Evolutionary conservation across 2,888 invertebrate genomes (phyloP), one percentile per base, ranked within the genome.

Genomic region (Ophion ellenae): DNA sequence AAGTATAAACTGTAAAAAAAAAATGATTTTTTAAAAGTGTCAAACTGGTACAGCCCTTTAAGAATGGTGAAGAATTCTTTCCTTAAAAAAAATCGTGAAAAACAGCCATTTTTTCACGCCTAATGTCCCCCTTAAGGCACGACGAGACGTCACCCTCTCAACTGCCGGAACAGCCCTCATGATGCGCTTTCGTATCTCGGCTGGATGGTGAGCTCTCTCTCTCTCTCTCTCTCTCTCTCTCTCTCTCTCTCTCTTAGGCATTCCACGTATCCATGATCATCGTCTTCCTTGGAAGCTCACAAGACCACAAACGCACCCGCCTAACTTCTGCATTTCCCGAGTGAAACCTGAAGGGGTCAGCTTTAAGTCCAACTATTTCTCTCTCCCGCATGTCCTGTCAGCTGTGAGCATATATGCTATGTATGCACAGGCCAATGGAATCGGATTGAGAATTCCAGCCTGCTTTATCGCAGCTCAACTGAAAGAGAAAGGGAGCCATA

Each of bases 111-210:
- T 32, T 32, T 32, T 36, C 20, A 47, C 36, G 45, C 14, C 57
- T 81, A 75, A 36, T 71, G 57, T 81, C 81, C 32, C 2, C 32
- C 2, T 67, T 69, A 75, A 86, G 86, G 78, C 77, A 84, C 69
- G 79, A 85, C 81, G 85, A 85, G 71, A 66, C 69, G 79, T 75
- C 85, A 70, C 69, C 71, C 85, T 75, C 75, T 75, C 78, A 59
- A 82, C 75, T 79, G 59, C 59, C 79, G 57, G 59, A 47, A 5
- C 45, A 71, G 45, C 69, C 59, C 66, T 71, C 64, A 61, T 53
- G 36, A 64, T 53, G 24, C 80, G 63, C 80, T 70, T 61, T 40
- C 71, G 7, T 36, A 71, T 73, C 63, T 64, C 64, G 53, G 28
- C 59, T 36, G 57, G n/a, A 64, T 24, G 24, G 24, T 24, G n/a